Evolutionary conservation across 2,113 vertebrate genomes (phyloP).

Genomic region (Orycteropus afer): DNA sequence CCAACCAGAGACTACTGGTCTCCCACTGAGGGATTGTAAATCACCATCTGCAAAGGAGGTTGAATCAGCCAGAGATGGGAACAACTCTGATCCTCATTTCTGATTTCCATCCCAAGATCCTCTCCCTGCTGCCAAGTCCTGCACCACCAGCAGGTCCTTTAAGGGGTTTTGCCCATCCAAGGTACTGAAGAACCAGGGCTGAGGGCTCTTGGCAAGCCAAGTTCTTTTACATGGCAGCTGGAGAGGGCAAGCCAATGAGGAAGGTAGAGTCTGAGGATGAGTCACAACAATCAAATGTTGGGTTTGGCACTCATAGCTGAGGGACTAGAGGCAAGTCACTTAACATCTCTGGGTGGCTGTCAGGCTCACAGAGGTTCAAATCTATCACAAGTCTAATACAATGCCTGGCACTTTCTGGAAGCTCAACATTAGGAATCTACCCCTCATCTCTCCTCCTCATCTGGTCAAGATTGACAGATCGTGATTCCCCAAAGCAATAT

Average conservation of each 20-base stretch:
- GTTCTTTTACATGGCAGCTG: background rate
- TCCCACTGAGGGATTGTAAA: background rate
- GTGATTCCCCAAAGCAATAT: background rate
- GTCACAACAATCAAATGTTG: background rate
- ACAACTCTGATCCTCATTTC: background rate
- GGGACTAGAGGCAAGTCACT: background rate
- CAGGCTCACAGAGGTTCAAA: background rate
- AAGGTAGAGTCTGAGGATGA: background rate
- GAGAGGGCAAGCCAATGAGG: rapidly evolving
- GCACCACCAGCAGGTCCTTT: background rate
- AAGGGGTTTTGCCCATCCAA: background rate
- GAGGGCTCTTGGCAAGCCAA: background rate
- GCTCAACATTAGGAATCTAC: background rate
- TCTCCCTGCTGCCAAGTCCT: background rate
- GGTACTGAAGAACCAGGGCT: no score
- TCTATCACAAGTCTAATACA: background rate
- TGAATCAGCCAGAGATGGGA: background rate
- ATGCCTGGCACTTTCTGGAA: background rate
- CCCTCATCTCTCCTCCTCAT: background rate
- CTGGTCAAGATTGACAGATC: no score
- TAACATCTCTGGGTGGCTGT: background rate
- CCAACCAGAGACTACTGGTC: background rate
- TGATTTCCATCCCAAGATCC: background rate
- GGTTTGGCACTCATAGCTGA: background rate
- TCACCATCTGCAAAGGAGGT: constrained; percentile 10